These are phyloP conservation scores for Melanotaenia boesemani DNA, from an alignment of 2,797 vertebrate species.

Conservation along the genomic window DNA sequence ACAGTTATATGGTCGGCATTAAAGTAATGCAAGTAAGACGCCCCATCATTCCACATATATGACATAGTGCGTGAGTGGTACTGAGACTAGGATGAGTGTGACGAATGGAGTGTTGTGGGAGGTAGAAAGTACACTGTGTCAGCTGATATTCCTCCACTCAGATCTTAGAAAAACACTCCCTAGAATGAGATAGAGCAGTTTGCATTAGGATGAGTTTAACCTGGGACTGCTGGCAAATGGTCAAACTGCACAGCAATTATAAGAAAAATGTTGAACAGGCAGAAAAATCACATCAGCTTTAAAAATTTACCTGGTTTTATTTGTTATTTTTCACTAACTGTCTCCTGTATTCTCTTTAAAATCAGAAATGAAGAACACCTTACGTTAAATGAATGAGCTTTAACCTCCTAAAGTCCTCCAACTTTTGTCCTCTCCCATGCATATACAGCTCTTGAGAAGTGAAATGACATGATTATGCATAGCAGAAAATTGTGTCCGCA, in stretches of 20 bases:
- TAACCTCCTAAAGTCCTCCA: neutral
- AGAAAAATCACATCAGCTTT: constrained; percentile 16
- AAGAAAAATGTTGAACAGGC: neutral
- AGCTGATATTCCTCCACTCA: constrained; percentile 67
- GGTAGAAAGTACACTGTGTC: constrained; percentile 64
- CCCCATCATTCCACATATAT: constrained; percentile 54
- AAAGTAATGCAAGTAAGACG: constrained; percentile 22
- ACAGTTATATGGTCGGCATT: constrained; percentile 10
- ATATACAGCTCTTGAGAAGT: constrained; percentile 26
- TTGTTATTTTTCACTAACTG: neutral
- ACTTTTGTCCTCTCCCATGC: neutral
- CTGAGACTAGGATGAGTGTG: constrained; percentile 58
- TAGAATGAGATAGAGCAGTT: constrained; percentile 63
- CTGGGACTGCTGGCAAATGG: constrained; percentile 35
- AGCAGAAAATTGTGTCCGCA: constrained; percentile 82
- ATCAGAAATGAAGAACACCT: neutral
- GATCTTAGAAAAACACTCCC: constrained; percentile 70
- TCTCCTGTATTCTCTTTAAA: neutral
- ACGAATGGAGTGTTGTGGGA: constrained; percentile 55
- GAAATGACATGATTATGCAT: constrained; percentile 77
- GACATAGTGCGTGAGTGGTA: constrained; percentile 65
- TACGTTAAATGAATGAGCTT: neutral
- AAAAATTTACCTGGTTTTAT: neutral
- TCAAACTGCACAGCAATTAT: constrained; percentile 37
- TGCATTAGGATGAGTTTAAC: constrained; percentile 59